These are phyloP conservation scores for Himalopsyche kuldschensis DNA, from an alignment of 2,888 invertebrate species.

Conservation along the genomic window DNA sequence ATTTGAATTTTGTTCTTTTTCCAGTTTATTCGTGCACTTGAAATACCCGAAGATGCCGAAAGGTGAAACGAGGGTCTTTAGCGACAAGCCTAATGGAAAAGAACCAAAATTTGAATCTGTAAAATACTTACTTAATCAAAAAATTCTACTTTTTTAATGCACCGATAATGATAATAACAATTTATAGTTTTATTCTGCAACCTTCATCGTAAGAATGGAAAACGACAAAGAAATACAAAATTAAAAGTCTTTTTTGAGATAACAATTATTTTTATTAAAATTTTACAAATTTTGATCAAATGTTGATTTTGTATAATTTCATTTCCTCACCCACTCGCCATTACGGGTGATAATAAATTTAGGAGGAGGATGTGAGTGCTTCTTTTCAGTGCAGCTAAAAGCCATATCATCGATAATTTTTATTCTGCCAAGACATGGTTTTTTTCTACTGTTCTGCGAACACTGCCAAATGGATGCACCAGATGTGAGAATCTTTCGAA, in stretches of 20 bases:
- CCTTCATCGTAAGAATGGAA: too few relatives aligned
- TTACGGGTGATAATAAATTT: constrained; percentile 1
- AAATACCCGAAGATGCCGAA: too few relatives aligned
- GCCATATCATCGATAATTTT: neutral
- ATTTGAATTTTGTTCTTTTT: too few relatives aligned
- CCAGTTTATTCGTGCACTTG: too few relatives aligned
- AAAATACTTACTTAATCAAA: too few relatives aligned
- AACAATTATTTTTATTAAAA: neutral
- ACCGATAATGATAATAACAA: too few relatives aligned
- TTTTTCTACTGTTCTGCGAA: neutral
- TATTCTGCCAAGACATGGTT: constrained; percentile 1
- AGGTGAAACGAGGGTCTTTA: too few relatives aligned
- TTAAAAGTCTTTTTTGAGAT: too few relatives aligned
- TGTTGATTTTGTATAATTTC: neutral
- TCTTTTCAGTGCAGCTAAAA: neutral
- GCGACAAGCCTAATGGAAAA: too few relatives aligned
- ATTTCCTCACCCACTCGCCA: neutral
- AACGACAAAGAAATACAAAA: neutral
- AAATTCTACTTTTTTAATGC: too few relatives aligned
- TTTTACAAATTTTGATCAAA: neutral
- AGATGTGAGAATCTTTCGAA: neutral
- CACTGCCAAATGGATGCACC: constrained; percentile 3
- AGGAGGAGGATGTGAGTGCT: constrained; percentile 7
- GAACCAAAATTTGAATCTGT: too few relatives aligned
- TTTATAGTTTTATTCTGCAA: too few relatives aligned